phyloP scores from a whole-genome alignment of 2,113 vertebrate genomes.

The Takifugu flavidus region DNA sequence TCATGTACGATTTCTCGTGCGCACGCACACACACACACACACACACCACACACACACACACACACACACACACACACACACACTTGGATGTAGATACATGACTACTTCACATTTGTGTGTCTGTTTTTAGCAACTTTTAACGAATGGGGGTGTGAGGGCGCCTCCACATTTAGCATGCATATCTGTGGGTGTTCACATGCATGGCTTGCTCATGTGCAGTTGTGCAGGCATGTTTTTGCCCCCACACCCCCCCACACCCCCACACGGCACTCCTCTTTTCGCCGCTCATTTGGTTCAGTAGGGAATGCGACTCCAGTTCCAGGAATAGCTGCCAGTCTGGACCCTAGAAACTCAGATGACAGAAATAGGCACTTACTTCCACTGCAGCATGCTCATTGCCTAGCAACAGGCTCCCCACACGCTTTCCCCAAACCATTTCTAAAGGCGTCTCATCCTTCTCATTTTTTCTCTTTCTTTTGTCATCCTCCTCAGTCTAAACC shows the following conservation, averaged over 20 bases:
- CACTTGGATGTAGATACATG: not conserved
- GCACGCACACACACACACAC: constrained; percentile 1
- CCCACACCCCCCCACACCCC: not conserved
- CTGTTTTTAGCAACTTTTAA: constrained; percentile 5
- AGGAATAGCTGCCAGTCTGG: constrained; percentile 79
- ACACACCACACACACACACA: constrained; percentile 1
- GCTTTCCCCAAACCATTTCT: constrained; percentile 63
- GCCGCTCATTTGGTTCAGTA: constrained; percentile 48
- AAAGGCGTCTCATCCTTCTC: constrained; percentile 31
- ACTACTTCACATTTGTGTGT: constrained; percentile 23
- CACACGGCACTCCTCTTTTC: constrained; percentile 3
- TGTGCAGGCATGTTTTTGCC: not conserved
- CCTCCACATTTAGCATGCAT: constrained; percentile 18
- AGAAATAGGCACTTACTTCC: constrained; percentile 75
- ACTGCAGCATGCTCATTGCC: constrained; percentile 67
- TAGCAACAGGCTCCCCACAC: constrained; percentile 78
- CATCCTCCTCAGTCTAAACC: not conserved
- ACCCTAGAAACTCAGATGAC: constrained; percentile 78
- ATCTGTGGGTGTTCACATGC: constrained; percentile 32
- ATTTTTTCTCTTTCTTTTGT: constrained; percentile 19
- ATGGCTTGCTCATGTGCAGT: constrained; percentile 17
- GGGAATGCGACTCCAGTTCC: constrained; percentile 77
- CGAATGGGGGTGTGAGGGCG: constrained; percentile 22
- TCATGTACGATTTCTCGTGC: not conserved
- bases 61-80: constrained; percentile 3